Evolutionary conservation across 2,797 vertebrate species (phyloP).

Genomic region (Sebastes reedi): DNA sequence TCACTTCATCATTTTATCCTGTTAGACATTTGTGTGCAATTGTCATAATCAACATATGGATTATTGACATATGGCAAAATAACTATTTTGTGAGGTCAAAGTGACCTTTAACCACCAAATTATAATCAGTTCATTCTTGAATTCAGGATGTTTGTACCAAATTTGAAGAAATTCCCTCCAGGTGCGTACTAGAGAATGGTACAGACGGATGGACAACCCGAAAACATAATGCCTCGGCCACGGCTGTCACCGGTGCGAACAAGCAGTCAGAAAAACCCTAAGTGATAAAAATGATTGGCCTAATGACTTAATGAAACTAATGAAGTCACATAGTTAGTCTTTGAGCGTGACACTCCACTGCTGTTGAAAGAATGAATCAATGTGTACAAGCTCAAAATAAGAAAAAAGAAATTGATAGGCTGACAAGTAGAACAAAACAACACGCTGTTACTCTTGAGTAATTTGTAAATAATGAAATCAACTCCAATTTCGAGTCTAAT

Average conservation of each 20-base stretch:
- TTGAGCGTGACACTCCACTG: slow-evolving; percentile 21
- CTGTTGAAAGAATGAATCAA: slow-evolving; percentile 40
- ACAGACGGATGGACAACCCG: not conserved
- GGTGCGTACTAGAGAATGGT: not conserved
- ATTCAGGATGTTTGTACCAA: not conserved
- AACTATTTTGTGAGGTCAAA: too few relatives aligned
- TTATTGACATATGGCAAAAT: too few relatives aligned
- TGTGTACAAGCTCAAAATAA: slow-evolving; percentile 29
- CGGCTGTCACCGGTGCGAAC: too few relatives aligned
- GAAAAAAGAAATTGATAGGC: not conserved
- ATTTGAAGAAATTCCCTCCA: not conserved
- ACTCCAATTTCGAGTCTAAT: slow-evolving; percentile 19
- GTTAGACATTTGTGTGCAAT: not conserved
- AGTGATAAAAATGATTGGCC: slow-evolving; percentile 31
- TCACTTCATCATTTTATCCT: not conserved
- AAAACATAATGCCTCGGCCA: not conserved
- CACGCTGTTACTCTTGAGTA: not conserved
- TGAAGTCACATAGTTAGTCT: slow-evolving; percentile 55
- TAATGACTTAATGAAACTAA: slow-evolving; percentile 44
- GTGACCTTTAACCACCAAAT: not conserved
- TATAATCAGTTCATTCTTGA: not conserved
- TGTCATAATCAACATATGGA: not conserved
- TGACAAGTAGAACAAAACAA: slow-evolving; percentile 10
- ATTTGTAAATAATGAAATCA: slow-evolving; percentile 39
- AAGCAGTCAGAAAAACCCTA: not conserved